phyloP scores from a whole-genome alignment of 2,797 vertebrate species.

The Crenuchus spilurus region DNA sequence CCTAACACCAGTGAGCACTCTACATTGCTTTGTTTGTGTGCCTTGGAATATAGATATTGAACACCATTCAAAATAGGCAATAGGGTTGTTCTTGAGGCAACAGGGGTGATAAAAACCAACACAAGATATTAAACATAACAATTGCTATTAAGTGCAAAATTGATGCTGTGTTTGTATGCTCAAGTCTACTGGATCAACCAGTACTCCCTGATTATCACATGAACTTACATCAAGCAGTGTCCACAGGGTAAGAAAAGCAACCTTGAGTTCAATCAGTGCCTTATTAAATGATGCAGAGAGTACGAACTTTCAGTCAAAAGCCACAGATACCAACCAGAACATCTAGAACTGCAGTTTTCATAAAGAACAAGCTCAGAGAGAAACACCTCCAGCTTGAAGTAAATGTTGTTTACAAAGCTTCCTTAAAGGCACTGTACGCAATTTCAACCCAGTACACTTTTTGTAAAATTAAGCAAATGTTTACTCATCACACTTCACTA shows the following conservation, averaged over 20 bases:
- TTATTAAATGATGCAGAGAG: conserved; percentile 31
- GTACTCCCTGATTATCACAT: conserved; percentile 24
- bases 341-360: not conserved
- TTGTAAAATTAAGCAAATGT: too few species aligned
- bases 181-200: conserved; percentile 6
- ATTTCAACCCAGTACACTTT: too few species aligned
- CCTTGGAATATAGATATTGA: too few species aligned
- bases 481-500: too few species aligned
- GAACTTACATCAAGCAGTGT: conserved; percentile 13
- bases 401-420: not conserved
- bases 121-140: not conserved
- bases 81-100: not conserved
- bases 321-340: not conserved
- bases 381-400: not conserved
- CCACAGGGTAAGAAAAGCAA: too few species aligned
- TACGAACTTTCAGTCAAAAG: conserved; percentile 25
- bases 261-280: too few species aligned
- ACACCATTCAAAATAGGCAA: too few species aligned
- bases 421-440: too few species aligned
- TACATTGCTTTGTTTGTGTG: not conserved
- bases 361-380: not conserved
- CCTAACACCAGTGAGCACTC: not conserved
- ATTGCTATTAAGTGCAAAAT: conserved; percentile 7
- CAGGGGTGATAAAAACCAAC: not conserved
- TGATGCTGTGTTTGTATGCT: conserved; percentile 2